Percentiles rank a stretch among this genome's conserved stretches.
These are phyloP conservation scores for Tympanoctomys barrerae DNA, from an alignment of 2,797 vertebrate genomes.

Conservation along the genomic window DNA sequence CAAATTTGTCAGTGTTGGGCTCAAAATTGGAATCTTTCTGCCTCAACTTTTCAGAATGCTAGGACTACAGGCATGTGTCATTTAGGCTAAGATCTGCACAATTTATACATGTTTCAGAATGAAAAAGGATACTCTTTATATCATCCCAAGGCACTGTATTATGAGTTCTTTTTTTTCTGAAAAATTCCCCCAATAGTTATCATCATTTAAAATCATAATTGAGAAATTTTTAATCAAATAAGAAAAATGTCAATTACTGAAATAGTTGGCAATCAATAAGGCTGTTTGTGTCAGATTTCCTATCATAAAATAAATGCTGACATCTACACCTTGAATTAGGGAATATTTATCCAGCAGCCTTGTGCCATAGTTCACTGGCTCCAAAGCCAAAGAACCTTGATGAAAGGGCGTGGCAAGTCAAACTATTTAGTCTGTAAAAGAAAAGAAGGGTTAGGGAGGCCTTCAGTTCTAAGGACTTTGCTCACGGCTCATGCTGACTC, in stretches of 20 bases:
- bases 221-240: neutral
- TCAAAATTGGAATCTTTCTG: neutral
- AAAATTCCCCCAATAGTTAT: neutral
- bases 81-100: neutral
- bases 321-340: too few relatives aligned
- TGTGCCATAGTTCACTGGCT: neutral
- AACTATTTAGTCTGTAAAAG: neutral
- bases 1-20: neutral
- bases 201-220: neutral
- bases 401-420: neutral
- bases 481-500: neutral
- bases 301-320: too few relatives aligned
- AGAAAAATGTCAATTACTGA: neutral
- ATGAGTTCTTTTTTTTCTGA: neutral
- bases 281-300: too few relatives aligned
- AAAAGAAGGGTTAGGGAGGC: neutral
- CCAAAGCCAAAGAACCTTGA: neutral
- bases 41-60: neutral
- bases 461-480: neutral
- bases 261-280: neutral
- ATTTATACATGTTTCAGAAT: neutral
- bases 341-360: neutral
- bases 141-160: neutral
- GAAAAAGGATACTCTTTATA: neutral
- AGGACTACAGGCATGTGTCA: neutral